Evolutionary conservation across 2,888 invertebrate genomes (phyloP), one percentile per base, ranked within the genome.

Genomic region (Micropterix aruncella): DNA sequence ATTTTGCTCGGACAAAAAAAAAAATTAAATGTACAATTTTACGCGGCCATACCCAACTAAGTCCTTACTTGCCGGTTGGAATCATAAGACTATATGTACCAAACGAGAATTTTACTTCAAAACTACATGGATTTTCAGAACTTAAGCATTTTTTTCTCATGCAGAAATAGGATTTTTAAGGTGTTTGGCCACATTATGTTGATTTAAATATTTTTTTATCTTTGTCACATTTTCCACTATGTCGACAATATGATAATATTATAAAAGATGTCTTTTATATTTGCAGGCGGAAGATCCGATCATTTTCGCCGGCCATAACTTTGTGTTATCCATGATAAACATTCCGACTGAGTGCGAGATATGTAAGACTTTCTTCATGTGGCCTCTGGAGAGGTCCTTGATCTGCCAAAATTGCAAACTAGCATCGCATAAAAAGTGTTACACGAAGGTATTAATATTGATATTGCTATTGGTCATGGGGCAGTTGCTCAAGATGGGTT

Each of bases 311-410:
- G 89, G 87, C 19, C 94, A 95, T 60, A 81, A 81, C 46, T 94
- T 93, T 66, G 77, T 84, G 44, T 66, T 87, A 55, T 89, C 89
- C 42, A 90, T 93, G 65, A 91, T 95, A 55, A 94, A 92, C 67
- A 94, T 95, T 57, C 92, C 93, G 12, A 95, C 94, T 3, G 93
- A 89, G 54, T 96, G 95, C 65, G 95, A 96, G 66, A 84, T 92
- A 50, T 95, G 94, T 67, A 86, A 83, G 56, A 85, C 87, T 2
- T 88, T 91, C 67, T 88, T 95, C 63, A 88, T 94, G 80, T 94
- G 94, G 94, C 91, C 94, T 46, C 85, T 93, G 49, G 94, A 94
- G 62, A 76, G 91, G 45, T 89, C 91, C 42, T 78, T 90, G 50
- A 74, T 79, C 47, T 80, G 79, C 55, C 79, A 79, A 57, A 76